Evolutionary conservation across 2,888 invertebrate species (phyloP).

Genomic region (Aphrophora alni): DNA sequence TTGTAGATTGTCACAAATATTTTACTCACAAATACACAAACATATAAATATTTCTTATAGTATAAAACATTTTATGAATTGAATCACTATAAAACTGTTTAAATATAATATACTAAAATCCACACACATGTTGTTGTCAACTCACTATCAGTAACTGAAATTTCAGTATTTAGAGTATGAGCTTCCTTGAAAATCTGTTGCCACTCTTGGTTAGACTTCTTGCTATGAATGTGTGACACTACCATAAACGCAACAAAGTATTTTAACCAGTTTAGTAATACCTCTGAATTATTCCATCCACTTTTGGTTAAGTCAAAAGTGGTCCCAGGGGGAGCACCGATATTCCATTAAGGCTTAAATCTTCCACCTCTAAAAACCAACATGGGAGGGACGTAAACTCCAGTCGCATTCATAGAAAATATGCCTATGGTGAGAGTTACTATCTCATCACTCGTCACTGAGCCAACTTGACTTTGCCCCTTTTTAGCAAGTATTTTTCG

Average conservation of each 20-base stretch:
- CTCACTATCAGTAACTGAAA: too few relatives aligned
- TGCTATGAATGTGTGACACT: neutral
- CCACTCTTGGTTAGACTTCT: constrained; percentile 49
- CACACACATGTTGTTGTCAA: too few relatives aligned
- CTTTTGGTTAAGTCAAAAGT: neutral
- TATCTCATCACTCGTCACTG: neutral
- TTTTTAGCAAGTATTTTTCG: neutral
- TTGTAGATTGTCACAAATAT: too few relatives aligned
- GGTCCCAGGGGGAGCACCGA: constrained; percentile 6
- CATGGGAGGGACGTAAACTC: neutral
- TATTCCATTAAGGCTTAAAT: constrained; percentile 2
- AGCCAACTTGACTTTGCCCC: neutral
- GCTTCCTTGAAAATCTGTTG: too few relatives aligned
- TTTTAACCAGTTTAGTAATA: constrained; percentile 14
- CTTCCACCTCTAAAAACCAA: neutral
- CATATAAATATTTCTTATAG: too few relatives aligned
- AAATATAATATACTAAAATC: too few relatives aligned
- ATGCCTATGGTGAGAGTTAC: neutral
- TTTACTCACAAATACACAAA: too few relatives aligned
- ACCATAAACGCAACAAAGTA: constrained; percentile 3
- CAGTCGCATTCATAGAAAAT: neutral
- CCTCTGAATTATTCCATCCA: constrained; percentile 12
- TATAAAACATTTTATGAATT: too few relatives aligned
- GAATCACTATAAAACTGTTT: too few relatives aligned
- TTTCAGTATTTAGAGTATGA: too few relatives aligned